Evolutionary conservation across 2,113 vertebrate species (phyloP).

Genomic region (Athene cunicularia): DNA sequence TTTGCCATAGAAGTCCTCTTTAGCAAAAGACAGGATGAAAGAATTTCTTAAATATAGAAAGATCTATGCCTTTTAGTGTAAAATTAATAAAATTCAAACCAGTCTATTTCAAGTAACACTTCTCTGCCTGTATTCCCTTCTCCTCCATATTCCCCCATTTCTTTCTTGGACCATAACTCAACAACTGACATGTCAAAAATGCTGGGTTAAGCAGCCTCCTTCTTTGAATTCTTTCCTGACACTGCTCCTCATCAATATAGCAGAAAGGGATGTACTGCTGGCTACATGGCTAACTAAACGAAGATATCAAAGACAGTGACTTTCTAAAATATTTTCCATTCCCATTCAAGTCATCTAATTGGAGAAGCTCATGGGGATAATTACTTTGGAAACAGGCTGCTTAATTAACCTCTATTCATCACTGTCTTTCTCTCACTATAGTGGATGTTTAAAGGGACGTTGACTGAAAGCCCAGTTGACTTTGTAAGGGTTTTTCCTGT

Average conservation of each 20-base stretch:
- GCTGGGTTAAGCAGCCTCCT: background rate
- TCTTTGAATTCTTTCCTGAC: background rate
- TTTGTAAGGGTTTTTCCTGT: background rate
- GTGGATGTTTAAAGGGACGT: background rate
- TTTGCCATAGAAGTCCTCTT: background rate
- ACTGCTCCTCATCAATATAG: background rate
- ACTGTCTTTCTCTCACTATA: background rate
- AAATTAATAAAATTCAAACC: background rate
- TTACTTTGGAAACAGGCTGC: background rate
- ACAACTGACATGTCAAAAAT: background rate
- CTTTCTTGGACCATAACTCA: background rate
- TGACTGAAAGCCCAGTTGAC: background rate
- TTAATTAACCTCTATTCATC: background rate
- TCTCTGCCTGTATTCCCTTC: background rate
- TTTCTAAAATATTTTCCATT: background rate
- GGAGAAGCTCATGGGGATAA: background rate
- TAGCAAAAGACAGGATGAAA: background rate
- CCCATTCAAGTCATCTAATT: background rate
- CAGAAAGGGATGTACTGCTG: background rate
- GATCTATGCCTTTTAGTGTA: background rate
- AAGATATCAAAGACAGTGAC: background rate
- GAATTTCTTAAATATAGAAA: background rate
- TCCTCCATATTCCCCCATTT: background rate
- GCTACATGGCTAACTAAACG: background rate
- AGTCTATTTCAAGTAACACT: background rate